These are phyloP conservation scores for Boloria euphrosyne DNA, from an alignment of 2,888 invertebrate genomes.

Conservation along the genomic window DNA sequence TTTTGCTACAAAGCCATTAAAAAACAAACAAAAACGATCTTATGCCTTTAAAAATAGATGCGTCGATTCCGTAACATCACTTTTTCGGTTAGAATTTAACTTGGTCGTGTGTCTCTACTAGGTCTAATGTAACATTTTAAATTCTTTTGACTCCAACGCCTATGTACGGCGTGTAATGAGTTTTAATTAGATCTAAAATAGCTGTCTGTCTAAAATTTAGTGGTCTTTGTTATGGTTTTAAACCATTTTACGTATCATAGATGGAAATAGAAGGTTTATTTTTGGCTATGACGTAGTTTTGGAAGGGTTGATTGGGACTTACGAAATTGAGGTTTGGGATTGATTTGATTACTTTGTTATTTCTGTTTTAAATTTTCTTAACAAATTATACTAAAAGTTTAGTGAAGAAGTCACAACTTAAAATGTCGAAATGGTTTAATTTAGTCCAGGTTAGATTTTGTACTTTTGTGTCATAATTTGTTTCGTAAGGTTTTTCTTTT, in stretches of 20 bases:
- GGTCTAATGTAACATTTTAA: conserved; percentile 40
- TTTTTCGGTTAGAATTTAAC: not conserved
- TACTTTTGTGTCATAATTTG: not conserved
- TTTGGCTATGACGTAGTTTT: conserved; percentile 19
- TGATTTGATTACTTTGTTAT: not conserved
- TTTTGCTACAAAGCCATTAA: conserved; percentile 23
- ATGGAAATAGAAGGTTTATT: conserved; percentile 13
- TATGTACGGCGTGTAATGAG: conserved; percentile 56
- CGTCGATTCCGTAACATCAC: not conserved
- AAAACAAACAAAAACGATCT: conserved; percentile 25
- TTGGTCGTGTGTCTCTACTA: conserved; percentile 27
- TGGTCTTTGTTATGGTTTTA: conserved; percentile 44
- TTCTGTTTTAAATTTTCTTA: too few relatives aligned
- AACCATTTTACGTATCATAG: conserved; percentile 20
- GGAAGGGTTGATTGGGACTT: conserved; percentile 13
- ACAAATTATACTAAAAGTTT: too few relatives aligned
- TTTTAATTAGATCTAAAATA: conserved; percentile 59
- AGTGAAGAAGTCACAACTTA: too few relatives aligned
- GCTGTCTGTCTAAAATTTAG: conserved; percentile 48
- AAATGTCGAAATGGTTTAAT: too few relatives aligned
- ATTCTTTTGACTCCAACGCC: conserved; percentile 46
- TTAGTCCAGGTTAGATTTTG: too few relatives aligned
- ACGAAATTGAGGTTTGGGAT: not conserved
- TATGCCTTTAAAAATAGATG: conserved; percentile 28
- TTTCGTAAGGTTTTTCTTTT: not conserved